Evolutionary conservation across 2,888 invertebrate genomes (phyloP).

Genomic region (Harpagoxenus sublaevis): DNA sequence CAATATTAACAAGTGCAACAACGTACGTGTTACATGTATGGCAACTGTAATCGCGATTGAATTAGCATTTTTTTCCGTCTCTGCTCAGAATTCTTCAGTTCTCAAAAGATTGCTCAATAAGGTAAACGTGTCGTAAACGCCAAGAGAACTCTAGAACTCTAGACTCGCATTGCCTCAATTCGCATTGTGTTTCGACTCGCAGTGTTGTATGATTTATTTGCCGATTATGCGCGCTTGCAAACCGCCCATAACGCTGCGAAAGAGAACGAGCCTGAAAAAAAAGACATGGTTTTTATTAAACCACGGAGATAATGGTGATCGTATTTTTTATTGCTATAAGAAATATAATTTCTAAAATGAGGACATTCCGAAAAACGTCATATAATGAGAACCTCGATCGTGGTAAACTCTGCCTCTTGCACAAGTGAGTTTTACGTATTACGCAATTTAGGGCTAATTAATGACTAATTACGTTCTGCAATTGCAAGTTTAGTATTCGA

Average conservation of each 20-base stretch:
- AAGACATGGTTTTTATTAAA: background rate
- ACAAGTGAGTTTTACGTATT: constrained; percentile 10
- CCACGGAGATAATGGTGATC: background rate
- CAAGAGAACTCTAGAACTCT: background rate
- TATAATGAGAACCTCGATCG: background rate
- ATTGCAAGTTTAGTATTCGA: background rate
- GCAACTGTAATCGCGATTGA: background rate
- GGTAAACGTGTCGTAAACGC: constrained; percentile 7
- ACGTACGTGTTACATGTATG: background rate
- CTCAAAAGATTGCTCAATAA: background rate
- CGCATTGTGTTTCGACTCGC: constrained; percentile 7
- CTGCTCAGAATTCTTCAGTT: background rate
- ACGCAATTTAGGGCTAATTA: constrained; percentile 29
- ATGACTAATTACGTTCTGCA: constrained; percentile 14
- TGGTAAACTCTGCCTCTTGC: background rate
- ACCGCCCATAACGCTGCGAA: background rate
- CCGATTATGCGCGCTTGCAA: constrained; percentile 12
- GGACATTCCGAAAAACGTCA: background rate
- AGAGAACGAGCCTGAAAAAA: background rate
- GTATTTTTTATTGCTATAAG: constrained; percentile 1
- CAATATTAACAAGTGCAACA: background rate
- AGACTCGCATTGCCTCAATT: background rate
- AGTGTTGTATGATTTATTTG: constrained; percentile 11
- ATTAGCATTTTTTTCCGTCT: constrained; percentile 5
- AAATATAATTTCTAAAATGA: constrained; percentile 14